Evolutionary conservation across 2,113 vertebrate genomes (phyloP), one percentile per base, ranked within the genome.

Genomic region (Neolamprologus caudopunctatus): DNA sequence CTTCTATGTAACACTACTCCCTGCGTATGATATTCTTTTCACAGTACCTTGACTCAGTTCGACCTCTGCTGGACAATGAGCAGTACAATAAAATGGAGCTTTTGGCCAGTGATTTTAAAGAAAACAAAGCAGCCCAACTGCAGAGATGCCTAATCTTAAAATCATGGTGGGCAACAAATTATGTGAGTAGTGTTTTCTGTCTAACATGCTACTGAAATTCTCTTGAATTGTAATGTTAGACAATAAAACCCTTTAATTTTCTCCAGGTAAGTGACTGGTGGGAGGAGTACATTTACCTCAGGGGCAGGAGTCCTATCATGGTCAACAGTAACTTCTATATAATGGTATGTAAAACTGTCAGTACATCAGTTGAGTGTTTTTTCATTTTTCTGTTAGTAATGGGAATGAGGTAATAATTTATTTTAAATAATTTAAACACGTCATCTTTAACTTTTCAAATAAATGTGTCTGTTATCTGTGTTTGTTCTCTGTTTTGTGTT

Each of bases 271-370:
- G 95, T 85, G 96, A 97, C 86, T 97, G 97, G 97, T 97, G 97
- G 97, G 97, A 97, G 87, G 95, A 99, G 58, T 99, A 98, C 82
- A 93, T 99, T 92, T 99, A 99, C 94, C 97, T 99, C 16, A 96
- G 97, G 3, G 94, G 98, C 83, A 95, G 98, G 31, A 91, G 93
- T 73, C 98, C 98, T 1, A 94, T 99, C 91, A 97, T 99, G 98
- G 98, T 99, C 88, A 99, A 99, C 96, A 99, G 98, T 94, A 99
- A 99, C 96, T 99, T 98, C 88, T 99, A 99, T 2, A 94, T 95
- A 58, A 99, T 98, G 98, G 98, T 99, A 89, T 96, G 96, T 71
- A 11, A n/a, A 13, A 26, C 19, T 28, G 8, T 28, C 11, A 31
- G 3, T 26, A 17, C 3, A 28, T 86, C 9, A 8, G 13, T 6